A percentile compares a stretch with the other conserved stretches of the same genome.
These are phyloP conservation scores for Ophion ventricosus DNA, from an alignment of 2,888 invertebrate genomes.

Conservation along the genomic window DNA sequence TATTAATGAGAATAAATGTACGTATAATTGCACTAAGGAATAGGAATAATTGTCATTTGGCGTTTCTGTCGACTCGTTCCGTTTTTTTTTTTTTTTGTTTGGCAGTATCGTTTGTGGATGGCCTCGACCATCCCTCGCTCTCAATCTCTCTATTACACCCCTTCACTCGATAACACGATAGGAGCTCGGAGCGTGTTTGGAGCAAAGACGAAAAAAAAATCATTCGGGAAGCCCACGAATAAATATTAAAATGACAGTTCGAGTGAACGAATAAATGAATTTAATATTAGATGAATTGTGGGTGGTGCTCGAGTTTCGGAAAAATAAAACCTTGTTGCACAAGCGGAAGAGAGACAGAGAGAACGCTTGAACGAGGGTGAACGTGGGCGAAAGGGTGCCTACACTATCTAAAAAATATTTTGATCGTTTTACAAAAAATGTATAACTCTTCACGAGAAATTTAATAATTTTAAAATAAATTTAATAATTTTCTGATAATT, in stretches of 20 bases:
- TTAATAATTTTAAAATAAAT: too few species aligned
- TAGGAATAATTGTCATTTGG: slow-evolving; percentile 78
- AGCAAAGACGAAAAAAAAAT: not conserved
- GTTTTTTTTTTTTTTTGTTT: slow-evolving; percentile 39
- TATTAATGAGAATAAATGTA: slow-evolving; percentile 64
- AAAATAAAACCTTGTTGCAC: not conserved
- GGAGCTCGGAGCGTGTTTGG: not conserved
- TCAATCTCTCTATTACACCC: not conserved
- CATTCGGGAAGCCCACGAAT: not conserved
- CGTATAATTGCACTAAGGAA: slow-evolving; percentile 70
- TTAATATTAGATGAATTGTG: not conserved
- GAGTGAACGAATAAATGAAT: not conserved
- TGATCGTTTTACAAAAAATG: too few species aligned
- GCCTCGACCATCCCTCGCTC: not conserved
- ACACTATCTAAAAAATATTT: too few species aligned
- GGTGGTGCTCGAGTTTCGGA: not conserved
- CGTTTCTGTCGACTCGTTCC: slow-evolving; percentile 67
- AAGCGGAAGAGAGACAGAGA: too few species aligned
- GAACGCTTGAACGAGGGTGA: not conserved
- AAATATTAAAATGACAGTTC: not conserved
- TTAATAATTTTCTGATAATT: too few species aligned
- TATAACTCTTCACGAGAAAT: too few species aligned
- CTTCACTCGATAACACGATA: not conserved
- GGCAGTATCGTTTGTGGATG: slow-evolving; percentile 47
- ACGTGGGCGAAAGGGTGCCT: too few species aligned